phyloP scores from a whole-genome alignment of 2,888 invertebrate species.

The Operophtera brumata region DNA sequence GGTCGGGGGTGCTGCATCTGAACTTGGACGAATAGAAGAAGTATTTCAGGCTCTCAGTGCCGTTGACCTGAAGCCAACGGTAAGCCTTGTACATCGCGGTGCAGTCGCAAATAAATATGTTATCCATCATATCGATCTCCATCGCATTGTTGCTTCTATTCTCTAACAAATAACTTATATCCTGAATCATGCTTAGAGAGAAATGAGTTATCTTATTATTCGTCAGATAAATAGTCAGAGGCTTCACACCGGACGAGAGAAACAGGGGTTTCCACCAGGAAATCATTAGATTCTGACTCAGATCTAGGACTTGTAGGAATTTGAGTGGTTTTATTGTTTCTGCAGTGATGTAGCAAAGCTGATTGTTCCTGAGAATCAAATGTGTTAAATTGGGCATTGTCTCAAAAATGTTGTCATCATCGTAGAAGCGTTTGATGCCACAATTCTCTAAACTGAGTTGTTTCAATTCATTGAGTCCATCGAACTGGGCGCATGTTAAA shows the following conservation, averaged over 20 bases:
- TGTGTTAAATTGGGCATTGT: constrained; percentile 74
- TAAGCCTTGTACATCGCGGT: constrained; percentile 65
- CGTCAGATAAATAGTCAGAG: constrained; percentile 62
- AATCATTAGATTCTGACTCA: constrained; percentile 75
- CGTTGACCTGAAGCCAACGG: constrained; percentile 66
- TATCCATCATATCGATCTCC: constrained; percentile 71
- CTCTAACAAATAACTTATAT: constrained; percentile 71
- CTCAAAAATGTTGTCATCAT: constrained; percentile 72
- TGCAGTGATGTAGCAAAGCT: constrained; percentile 63
- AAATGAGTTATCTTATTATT: constrained; percentile 80
- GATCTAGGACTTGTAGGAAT: constrained; percentile 67
- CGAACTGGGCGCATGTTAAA: constrained; percentile 64
- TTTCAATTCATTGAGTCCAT: constrained; percentile 72
- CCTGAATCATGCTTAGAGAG: constrained; percentile 79
- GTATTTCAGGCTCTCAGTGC: constrained; percentile 51
- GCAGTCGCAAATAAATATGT: constrained; percentile 81
- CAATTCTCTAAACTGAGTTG: constrained; percentile 75
- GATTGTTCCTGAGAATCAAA: constrained; percentile 74
- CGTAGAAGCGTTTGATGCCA: constrained; percentile 65
- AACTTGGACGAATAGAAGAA: constrained; percentile 62
- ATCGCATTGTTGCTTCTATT: constrained; percentile 46
- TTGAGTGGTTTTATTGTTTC: constrained; percentile 68
- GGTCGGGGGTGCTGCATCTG: constrained; percentile 68
- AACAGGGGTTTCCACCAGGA: constrained; percentile 79
- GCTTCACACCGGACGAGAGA: constrained; percentile 60